Conservation (phyloP, 1,140 invertebrate species). For the Heliconius himera region DNA sequence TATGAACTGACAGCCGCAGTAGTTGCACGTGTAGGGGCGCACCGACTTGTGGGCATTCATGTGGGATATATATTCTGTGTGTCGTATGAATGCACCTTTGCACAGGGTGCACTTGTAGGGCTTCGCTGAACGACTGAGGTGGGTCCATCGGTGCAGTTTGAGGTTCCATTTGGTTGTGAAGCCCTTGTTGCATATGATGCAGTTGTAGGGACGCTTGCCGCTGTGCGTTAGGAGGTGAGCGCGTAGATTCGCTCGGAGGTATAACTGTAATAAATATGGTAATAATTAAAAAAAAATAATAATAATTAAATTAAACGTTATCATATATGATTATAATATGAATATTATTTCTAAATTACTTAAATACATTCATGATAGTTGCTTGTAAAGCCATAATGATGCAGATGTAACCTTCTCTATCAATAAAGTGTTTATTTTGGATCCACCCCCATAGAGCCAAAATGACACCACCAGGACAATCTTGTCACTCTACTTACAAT, state of each 20-base stretch:
- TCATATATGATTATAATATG: no score
- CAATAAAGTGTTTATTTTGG: no score
- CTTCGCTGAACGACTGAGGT: conserved; percentile 90
- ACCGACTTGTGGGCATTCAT: conserved; percentile 92
- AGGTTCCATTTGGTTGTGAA: conserved; percentile 95
- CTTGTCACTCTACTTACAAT: no score
- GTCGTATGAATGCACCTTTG: conserved; percentile 90
- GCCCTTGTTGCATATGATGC: conserved; percentile 91
- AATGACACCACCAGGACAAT: no score
- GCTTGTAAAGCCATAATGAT: no score
- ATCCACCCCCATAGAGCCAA: no score
- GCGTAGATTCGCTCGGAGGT: conserved; percentile 89
- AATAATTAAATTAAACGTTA: no score
- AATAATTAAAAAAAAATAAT: no score
- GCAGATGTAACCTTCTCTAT: no score
- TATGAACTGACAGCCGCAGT: conserved; percentile 96
- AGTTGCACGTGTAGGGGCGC: conserved; percentile 93
- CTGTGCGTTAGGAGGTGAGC: conserved; percentile 90
- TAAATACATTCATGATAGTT: no score
- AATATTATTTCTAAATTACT: no score
- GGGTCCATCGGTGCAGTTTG: conserved; percentile 94
- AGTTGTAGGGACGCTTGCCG: conserved; percentile 88
- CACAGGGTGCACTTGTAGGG: conserved; percentile 93
- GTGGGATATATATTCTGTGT: conserved; percentile 90
- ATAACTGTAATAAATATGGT: conserved; percentile 76